Evolutionary conservation across 2,797 vertebrate genomes (phyloP).

Genomic region (Tiaroga cobitis): DNA sequence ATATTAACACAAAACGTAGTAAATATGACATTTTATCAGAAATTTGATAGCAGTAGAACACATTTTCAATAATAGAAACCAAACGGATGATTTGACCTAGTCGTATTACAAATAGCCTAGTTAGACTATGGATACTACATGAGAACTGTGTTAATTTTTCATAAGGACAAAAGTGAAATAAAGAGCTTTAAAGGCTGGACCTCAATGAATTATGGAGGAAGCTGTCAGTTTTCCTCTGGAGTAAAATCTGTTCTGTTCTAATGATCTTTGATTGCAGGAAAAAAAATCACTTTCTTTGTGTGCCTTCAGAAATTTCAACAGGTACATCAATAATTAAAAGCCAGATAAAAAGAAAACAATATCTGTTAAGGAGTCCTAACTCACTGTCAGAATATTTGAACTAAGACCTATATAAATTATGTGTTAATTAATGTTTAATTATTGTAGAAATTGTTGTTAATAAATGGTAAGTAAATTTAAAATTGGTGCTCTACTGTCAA

Average conservation of each 20-base stretch:
- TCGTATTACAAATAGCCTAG: neutral
- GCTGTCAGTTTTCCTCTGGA: constrained; percentile 11
- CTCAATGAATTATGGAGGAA: constrained; percentile 24
- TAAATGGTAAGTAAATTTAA: neutral
- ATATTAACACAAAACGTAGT: neutral
- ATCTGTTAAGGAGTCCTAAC: neutral
- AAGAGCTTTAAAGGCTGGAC: constrained; percentile 23
- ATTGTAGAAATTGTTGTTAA: neutral
- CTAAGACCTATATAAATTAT: neutral
- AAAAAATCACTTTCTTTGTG: neutral
- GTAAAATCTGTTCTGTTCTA: constrained; percentile 3
- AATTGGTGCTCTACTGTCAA: neutral
- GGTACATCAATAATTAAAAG: constrained; percentile 7
- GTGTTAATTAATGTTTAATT: neutral
- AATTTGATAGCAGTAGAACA: neutral
- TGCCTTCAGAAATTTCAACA: neutral
- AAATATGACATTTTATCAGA: neutral
- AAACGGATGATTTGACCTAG: neutral
- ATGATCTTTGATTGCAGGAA: constrained; percentile 5
- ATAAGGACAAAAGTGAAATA: constrained; percentile 1
- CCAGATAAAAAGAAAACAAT: neutral
- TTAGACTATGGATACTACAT: constrained; percentile 8
- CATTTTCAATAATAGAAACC: neutral
- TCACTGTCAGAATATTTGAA: neutral
- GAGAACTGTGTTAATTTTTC: neutral